Evolutionary conservation across 37 sponge, comb jelly and placozoan genomes (phyloP), one percentile per base, ranked within the genome.

Genomic region (Lycopodina hypogea): DNA sequence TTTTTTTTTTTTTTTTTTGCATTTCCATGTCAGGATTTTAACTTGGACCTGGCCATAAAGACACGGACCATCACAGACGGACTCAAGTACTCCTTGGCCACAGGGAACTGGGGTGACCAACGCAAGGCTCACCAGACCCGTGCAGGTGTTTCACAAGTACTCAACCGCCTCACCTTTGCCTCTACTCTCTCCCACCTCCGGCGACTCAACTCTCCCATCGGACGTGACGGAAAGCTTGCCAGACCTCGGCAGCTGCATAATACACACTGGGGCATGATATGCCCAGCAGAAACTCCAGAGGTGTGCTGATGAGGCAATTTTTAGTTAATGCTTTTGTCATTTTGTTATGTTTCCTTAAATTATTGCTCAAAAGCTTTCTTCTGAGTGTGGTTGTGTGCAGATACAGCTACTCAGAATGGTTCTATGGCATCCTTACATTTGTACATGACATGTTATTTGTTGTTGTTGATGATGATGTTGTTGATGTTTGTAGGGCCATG

Each of bases 21-120:
- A 70, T 70, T 48, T 73, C 26, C 56, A 53, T 9, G 6, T 23
- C 30, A 96, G 89, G 99, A 99, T 68, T 99, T 99, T 80, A 95
- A 99, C 61, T 56, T 99, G 57, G 97, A 94, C 72, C 71, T 96
- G 60, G 97, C 99, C 24, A 93, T 96, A 30, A 90, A 89, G 84
- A 91, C 95, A 2, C 78, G 84, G 56, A 99, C 88, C 37, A 96
- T 99, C 56, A 96, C 99, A 14, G 96, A 99, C 79, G 99, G 99
- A 56, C 78, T 99, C 71, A 85, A 91, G 83, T 99, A 99, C 67
- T 99, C 99, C 14, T 89, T 99, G 61, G 99, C 99, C 26, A 99
- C 99, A 52, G 99, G 99, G 34, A 99, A 99, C 88, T 99, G 99
- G 99, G 99, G 99, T 30, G 99, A 99, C 83, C 99, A 99, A 93